phyloP scores from a whole-genome alignment of 1,140 invertebrate species.

The Pogonus chalceus region DNA sequence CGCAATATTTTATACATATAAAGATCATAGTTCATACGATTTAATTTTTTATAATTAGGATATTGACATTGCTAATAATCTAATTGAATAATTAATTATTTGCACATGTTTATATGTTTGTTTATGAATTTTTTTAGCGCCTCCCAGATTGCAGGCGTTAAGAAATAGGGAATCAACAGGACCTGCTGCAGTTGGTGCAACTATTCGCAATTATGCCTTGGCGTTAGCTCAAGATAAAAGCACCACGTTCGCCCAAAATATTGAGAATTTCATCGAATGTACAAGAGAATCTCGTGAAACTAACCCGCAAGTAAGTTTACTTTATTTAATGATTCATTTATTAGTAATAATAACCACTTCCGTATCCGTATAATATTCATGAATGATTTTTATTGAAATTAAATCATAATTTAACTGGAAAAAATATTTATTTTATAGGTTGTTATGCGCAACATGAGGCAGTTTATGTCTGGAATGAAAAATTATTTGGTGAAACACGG shows the following conservation, averaged over 20 bases:
- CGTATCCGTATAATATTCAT: not conserved
- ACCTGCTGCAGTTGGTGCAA: conserved; percentile 51
- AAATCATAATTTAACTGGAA: too few relatives aligned
- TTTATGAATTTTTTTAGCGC: conserved; percentile 43
- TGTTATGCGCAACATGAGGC: conserved; percentile 87
- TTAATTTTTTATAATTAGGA: too few relatives aligned
- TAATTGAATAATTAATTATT: too few relatives aligned
- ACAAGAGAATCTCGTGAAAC: conserved; percentile 83
- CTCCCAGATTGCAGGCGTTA: conserved; percentile 56
- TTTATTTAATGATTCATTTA: conserved; percentile 6
- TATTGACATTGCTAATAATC: too few relatives aligned
- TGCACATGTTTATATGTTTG: too few relatives aligned
- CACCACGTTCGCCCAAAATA: conserved; percentile 81
- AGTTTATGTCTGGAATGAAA: conserved; percentile 97
- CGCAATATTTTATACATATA: not conserved
- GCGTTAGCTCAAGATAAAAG: conserved; percentile 74
- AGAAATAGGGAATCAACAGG: conserved; percentile 47
- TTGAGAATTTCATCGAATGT: conserved; percentile 90
- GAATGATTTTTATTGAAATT: conserved; percentile 1
- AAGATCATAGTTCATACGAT: not conserved
- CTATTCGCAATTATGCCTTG: conserved; percentile 63
- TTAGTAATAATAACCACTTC: too few relatives aligned
- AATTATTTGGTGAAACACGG: conserved; percentile 93
- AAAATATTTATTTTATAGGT: conserved; percentile 37
- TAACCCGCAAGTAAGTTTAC: conserved; percentile 54